Evolutionary conservation across 1,140 invertebrate species (phyloP).

Genomic region (Drosophila sucinea): DNA sequence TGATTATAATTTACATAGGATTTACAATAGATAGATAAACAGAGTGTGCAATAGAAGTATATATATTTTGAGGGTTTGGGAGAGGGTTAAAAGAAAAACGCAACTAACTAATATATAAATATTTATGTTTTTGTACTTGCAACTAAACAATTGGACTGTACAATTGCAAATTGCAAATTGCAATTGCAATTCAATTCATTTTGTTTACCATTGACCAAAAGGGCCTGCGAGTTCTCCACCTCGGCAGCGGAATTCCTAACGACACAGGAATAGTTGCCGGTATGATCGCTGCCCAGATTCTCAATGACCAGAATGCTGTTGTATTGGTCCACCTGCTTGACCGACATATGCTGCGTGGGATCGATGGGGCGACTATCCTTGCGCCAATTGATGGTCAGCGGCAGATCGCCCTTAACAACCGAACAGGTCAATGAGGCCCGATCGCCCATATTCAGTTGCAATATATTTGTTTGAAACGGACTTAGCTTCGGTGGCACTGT

Average conservation of each 20-base stretch:
- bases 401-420: slow-evolving; percentile 90
- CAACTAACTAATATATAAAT: slow-evolving; percentile 50
- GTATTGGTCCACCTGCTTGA: slow-evolving; percentile 90
- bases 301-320: slow-evolving; percentile 91
- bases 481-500: slow-evolving; percentile 92
- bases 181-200: neutral
- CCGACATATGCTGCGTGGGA: slow-evolving; percentile 85
- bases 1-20: slow-evolving; percentile 9
- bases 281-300: slow-evolving; percentile 90
- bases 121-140: slow-evolving; percentile 32
- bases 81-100: slow-evolving; percentile 31
- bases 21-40: slow-evolving; percentile 51
- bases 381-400: slow-evolving; percentile 90
- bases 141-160: slow-evolving; percentile 55
- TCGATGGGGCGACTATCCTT: slow-evolving; percentile 89
- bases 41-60: slow-evolving; percentile 59
- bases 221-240: slow-evolving; percentile 88
- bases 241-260: slow-evolving; percentile 89
- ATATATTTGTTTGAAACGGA: slow-evolving; percentile 89
- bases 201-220: slow-evolving; percentile 91
- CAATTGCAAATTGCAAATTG: neutral
- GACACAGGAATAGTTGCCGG: slow-evolving; percentile 90
- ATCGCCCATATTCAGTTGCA: slow-evolving; percentile 90
- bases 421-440: slow-evolving; percentile 90
- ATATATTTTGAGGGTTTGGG: too few relatives aligned